phyloP scores from a whole-genome alignment of 1,140 invertebrate genomes.

The Eubasilissa regina region DNA sequence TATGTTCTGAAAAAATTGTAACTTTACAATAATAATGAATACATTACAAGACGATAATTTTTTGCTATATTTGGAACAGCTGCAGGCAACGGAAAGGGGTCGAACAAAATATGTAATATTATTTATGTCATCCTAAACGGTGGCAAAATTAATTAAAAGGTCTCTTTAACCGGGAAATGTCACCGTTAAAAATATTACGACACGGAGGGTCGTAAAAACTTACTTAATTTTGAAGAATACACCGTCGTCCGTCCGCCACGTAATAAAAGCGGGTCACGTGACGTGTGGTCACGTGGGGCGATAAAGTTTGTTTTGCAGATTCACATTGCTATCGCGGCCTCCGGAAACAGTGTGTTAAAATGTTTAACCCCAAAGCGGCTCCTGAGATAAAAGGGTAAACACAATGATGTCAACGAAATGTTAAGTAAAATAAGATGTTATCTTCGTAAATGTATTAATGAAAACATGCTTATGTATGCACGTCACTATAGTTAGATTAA shows the following conservation, averaged over 20 bases:
- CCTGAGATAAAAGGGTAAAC: no score
- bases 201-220: conserved; percentile 31
- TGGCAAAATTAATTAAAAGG: conserved; percentile 33
- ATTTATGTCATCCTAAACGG: conserved; percentile 30
- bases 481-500: no score
- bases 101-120: neutral
- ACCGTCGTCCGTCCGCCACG: conserved; percentile 1
- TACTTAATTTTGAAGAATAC: conserved; percentile 27
- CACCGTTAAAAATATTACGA: conserved; percentile 37
- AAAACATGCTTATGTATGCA: no score
- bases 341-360: no score
- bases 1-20: no score
- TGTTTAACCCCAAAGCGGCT: no score
- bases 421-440: no score
- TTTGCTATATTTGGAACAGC: neutral
- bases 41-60: no score
- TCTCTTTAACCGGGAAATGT: conserved; percentile 1
- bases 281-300: neutral
- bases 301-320: neutral
- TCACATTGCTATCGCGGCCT: no score
- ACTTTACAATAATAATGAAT: no score
- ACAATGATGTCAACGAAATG: no score
- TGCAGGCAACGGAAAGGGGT: conserved; percentile 2
- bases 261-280: conserved; percentile 14
- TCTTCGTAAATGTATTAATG: no score